Conservation (phyloP, 2,888 invertebrate species). For the Brachylomia viminalis region DNA sequence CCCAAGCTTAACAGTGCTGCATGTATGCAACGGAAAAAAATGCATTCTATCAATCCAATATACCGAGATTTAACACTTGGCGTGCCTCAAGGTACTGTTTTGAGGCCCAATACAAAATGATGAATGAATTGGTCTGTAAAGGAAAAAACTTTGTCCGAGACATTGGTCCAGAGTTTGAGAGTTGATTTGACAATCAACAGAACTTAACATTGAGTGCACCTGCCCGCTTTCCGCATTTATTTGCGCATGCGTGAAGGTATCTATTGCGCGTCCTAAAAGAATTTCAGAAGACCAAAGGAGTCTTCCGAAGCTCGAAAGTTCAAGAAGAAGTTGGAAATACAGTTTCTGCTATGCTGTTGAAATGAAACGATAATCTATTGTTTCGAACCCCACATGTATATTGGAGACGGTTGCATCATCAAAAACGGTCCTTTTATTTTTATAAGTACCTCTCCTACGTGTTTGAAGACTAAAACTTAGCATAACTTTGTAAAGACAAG, state of each 20-base stretch:
- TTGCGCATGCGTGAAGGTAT: background rate
- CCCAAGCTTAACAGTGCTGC: background rate
- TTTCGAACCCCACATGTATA: background rate
- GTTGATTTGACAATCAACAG: conserved; percentile 38
- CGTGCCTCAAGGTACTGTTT: background rate
- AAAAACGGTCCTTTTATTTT: conserved; percentile 15
- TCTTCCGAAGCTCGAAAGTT: background rate
- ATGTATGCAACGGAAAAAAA: background rate
- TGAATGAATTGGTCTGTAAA: background rate
- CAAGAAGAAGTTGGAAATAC: background rate
- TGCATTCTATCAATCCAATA: background rate
- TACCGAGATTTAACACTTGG: background rate
- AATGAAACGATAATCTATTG: background rate
- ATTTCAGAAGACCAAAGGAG: background rate
- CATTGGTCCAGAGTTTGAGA: background rate
- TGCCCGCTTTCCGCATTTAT: conserved; percentile 30
- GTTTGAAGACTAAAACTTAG: background rate
- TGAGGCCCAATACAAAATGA: background rate
- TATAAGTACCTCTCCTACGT: background rate
- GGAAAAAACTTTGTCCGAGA: background rate
- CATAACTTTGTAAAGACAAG: background rate
- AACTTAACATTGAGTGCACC: conserved; percentile 29
- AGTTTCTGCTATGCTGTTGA: background rate
- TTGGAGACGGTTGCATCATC: conserved; percentile 10
- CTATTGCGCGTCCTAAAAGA: background rate